Conservation (phyloP, 92 coral and sea anemone species). For the Desmophyllum pertusum region DNA sequence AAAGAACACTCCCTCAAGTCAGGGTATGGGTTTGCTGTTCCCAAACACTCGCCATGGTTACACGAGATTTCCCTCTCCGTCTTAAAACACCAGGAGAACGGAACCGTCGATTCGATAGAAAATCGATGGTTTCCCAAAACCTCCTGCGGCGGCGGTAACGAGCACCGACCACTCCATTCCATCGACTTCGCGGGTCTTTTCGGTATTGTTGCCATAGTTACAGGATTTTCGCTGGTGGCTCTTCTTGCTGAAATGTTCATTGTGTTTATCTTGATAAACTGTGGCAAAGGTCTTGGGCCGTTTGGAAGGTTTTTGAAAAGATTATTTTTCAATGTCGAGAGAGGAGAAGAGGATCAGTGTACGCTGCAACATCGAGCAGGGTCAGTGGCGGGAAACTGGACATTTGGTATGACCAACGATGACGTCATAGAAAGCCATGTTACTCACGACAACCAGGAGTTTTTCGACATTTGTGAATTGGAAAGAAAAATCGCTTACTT, state of each 20-base stretch:
- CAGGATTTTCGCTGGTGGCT: constrained; percentile 55
- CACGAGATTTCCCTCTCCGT: constrained; percentile 58
- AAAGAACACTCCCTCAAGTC: constrained; percentile 45
- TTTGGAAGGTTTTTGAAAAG: constrained; percentile 41
- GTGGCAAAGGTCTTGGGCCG: constrained; percentile 30
- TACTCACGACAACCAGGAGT: neutral
- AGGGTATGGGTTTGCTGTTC: constrained; percentile 71
- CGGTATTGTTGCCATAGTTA: constrained; percentile 32
- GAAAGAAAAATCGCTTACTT: constrained; percentile 13
- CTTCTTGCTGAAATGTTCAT: constrained; percentile 49
- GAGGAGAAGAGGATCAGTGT: constrained; percentile 23
- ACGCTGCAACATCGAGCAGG: neutral
- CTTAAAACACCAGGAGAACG: constrained; percentile 69
- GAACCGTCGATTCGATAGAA: constrained; percentile 39
- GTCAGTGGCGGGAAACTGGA: neutral
- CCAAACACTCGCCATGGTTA: constrained; percentile 72
- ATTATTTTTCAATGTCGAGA: constrained; percentile 35
- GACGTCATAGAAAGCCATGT: neutral
- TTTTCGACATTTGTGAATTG: neutral
- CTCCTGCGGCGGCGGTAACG: constrained; percentile 9
- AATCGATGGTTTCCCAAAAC: constrained; percentile 50
- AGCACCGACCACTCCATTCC: constrained; percentile 3
- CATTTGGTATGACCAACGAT: neutral
- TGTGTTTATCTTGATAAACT: constrained; percentile 24
- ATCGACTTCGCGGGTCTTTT: constrained; percentile 65